Evolutionary conservation across 2,888 invertebrate genomes (phyloP).

Genomic region (Melikaiella ostensackeni): DNA sequence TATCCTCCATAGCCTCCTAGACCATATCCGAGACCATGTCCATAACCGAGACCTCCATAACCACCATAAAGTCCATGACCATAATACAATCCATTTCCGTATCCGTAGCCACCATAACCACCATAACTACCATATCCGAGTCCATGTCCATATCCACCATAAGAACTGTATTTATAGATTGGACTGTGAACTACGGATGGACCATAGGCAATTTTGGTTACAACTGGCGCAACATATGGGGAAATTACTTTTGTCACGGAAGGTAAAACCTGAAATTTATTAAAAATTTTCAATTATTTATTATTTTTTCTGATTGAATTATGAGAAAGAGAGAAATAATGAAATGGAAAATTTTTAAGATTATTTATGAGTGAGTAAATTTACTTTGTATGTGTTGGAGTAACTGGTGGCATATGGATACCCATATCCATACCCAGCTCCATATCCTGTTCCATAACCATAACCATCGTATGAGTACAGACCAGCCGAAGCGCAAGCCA

Average conservation of each 20-base stretch:
- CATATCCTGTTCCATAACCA: constrained; percentile 61
- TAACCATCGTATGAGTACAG: constrained; percentile 57
- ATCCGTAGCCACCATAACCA: constrained; percentile 63
- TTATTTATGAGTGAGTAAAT: no score
- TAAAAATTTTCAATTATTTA: not conserved
- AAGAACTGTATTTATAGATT: constrained; percentile 54
- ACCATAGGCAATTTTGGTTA: constrained; percentile 64
- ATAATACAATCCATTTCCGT: constrained; percentile 60
- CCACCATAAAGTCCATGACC: constrained; percentile 36
- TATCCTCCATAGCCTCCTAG: no score
- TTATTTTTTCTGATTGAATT: not conserved
- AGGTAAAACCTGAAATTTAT: constrained; percentile 56
- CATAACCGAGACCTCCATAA: constrained; percentile 42
- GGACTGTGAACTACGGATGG: constrained; percentile 54
- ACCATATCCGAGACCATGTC: not conserved
- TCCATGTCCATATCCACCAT: constrained; percentile 55
- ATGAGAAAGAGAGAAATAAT: no score
- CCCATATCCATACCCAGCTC: constrained; percentile 59
- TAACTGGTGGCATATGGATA: constrained; percentile 68
- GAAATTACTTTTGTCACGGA: constrained; percentile 62
- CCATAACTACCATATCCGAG: constrained; percentile 54
- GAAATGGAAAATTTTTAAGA: no score
- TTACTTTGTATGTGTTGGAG: constrained; percentile 71
- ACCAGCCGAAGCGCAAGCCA: constrained; percentile 70
- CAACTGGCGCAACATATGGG: constrained; percentile 62